A percentile compares a stretch with the other conserved stretches of the same genome.
phyloP scores from a whole-genome alignment of 2,797 vertebrate species.

The Acipenser transmontanus region DNA sequence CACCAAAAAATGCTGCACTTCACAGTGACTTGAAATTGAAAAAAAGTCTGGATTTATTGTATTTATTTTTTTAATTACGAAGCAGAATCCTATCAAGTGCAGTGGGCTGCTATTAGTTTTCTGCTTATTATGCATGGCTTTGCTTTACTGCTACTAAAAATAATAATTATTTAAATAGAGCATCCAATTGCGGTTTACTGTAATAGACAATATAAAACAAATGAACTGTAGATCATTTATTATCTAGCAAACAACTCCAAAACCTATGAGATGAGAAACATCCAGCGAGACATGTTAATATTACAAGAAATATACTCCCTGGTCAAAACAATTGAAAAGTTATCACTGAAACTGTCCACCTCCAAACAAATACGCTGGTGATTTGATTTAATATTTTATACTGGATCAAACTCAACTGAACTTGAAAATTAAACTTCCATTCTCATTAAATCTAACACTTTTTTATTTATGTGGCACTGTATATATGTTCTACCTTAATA shows the following conservation, averaged over 20 bases:
- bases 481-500: too few species aligned
- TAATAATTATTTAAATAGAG: conserved; percentile 8
- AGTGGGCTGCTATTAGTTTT: not conserved
- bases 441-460: too few species aligned
- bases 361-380: too few species aligned
- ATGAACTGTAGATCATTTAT: conserved; percentile 5
- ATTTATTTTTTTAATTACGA: not conserved
- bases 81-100: conserved; percentile 1
- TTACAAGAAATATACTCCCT: not conserved
- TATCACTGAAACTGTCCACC: too few species aligned
- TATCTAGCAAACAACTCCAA: conserved; percentile 7
- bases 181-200: not conserved
- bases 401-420: too few species aligned
- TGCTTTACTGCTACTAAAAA: conserved; percentile 1
- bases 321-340: not conserved
- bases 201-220: conserved; percentile 5
- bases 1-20: too few species aligned
- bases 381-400: too few species aligned
- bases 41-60: not conserved
- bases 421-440: too few species aligned
- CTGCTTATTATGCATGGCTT: conserved; percentile 1
- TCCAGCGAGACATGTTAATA: not conserved
- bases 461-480: too few species aligned
- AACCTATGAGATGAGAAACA: conserved; percentile 1
- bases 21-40: too few species aligned